These are phyloP conservation scores for Drosophila pegasa DNA, from an alignment of 2,888 invertebrate genomes.

Conservation along the genomic window DNA sequence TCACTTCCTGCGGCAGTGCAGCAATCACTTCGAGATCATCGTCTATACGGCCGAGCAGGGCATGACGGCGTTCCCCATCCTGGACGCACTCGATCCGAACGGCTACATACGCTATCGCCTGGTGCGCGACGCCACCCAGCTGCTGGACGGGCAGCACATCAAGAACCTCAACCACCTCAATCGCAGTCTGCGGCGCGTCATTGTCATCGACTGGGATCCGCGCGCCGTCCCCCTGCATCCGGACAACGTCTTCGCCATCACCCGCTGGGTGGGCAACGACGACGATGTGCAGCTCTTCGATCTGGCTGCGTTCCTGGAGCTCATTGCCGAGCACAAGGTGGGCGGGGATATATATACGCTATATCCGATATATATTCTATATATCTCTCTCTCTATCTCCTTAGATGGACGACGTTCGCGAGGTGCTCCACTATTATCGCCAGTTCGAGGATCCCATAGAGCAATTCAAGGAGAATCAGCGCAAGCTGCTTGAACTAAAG, in stretches of 20 bases:
- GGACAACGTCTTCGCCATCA: conserved; percentile 93
- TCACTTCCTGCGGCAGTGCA: conserved; percentile 94
- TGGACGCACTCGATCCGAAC: conserved; percentile 97
- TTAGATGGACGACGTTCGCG: conserved; percentile 96
- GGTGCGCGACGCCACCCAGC: conserved; percentile 97
- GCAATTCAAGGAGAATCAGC: conserved; percentile 96
- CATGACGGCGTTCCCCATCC: conserved; percentile 96
- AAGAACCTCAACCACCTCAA: conserved; percentile 95
- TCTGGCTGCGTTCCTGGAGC: conserved; percentile 95
- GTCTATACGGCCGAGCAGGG: conserved; percentile 98
- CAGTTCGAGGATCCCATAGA: conserved; percentile 97
- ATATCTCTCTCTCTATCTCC: background rate
- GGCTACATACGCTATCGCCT: conserved; percentile 94
- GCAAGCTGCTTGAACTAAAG: conserved; percentile 89
- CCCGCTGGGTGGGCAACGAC: conserved; percentile 96
- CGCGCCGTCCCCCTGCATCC: conserved; percentile 94
- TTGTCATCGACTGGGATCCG: conserved; percentile 97
- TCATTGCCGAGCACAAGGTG: conserved; percentile 91
- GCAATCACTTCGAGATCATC: conserved; percentile 97
- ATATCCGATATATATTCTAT: too few relatives aligned
- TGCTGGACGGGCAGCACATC: conserved; percentile 96
- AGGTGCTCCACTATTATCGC: conserved; percentile 95
- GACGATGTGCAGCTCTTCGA: conserved; percentile 95
- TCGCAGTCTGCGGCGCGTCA: conserved; percentile 93
- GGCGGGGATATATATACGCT: too few relatives aligned